Conservation (phyloP, 2,113 vertebrate species). For the Bucco capensis region DNA sequence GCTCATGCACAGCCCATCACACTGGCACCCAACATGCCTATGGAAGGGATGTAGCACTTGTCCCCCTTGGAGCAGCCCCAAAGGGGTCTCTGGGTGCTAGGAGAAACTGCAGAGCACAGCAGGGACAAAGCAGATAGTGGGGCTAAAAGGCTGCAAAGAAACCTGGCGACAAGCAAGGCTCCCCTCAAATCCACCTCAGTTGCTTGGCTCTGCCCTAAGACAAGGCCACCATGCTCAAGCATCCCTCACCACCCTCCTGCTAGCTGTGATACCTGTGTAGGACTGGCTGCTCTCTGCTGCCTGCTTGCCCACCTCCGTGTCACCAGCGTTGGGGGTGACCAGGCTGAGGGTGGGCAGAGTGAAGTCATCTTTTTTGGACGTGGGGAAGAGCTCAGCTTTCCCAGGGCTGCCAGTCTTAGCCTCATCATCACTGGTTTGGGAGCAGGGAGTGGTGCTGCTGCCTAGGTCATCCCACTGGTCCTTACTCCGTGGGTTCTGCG, state of each 20-base stretch:
- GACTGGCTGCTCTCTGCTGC: constrained; percentile 57
- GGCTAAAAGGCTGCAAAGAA: neutral
- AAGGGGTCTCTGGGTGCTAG: neutral
- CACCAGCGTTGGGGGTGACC: constrained; percentile 37
- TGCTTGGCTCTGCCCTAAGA: neutral
- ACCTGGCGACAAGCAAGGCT: neutral
- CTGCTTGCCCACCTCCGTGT: constrained; percentile 50
- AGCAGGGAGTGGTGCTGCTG: constrained; percentile 82
- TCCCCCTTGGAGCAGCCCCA: neutral
- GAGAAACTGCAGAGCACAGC: neutral
- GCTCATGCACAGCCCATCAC: neutral
- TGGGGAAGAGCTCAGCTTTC: constrained; percentile 61
- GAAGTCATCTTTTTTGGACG: constrained; percentile 69
- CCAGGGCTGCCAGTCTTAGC: constrained; percentile 63
- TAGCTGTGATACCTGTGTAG: constrained; percentile 68
- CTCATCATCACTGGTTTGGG: constrained; percentile 81
- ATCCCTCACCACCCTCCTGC: neutral
- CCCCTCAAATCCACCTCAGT: accelerated
- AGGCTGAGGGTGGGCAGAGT: constrained; percentile 70
- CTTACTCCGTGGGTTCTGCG: constrained; percentile 45
- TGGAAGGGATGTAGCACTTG: neutral
- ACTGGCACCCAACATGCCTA: neutral
- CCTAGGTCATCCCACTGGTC: constrained; percentile 75
- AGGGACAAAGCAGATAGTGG: neutral
- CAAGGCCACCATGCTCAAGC: neutral